These are phyloP conservation scores for Eudemis profundana DNA, from an alignment of 2,888 invertebrate genomes.

Conservation along the genomic window DNA sequence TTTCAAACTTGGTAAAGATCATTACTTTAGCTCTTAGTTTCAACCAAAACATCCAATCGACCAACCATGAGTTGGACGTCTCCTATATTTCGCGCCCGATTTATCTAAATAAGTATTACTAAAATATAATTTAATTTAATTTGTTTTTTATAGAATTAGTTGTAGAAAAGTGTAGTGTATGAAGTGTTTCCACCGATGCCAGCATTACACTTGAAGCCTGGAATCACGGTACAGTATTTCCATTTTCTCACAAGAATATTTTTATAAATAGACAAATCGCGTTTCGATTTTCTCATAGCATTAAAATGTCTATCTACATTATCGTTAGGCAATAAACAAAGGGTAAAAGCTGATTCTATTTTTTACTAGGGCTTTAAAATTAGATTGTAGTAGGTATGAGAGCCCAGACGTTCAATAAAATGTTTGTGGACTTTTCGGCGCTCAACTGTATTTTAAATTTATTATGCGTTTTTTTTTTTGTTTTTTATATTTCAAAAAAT, in stretches of 20 bases:
- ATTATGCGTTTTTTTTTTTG: too few species aligned
- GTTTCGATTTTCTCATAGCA: not conserved
- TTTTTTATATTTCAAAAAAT: too few species aligned
- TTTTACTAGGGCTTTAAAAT: constrained; percentile 33
- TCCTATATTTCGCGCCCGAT: constrained; percentile 73
- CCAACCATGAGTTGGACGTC: constrained; percentile 67
- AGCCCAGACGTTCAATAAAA: not conserved
- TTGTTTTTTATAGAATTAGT: constrained; percentile 23
- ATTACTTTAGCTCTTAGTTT: constrained; percentile 57
- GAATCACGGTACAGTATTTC: constrained; percentile 75
- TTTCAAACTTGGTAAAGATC: constrained; percentile 56
- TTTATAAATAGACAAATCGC: constrained; percentile 22
- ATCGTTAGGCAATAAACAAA: constrained; percentile 15
- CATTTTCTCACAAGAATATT: constrained; percentile 43
- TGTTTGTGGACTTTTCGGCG: too few species aligned
- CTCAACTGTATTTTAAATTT: too few species aligned
- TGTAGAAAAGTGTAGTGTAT: constrained; percentile 63
- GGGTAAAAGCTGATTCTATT: constrained; percentile 14
- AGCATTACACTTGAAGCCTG: constrained; percentile 80
- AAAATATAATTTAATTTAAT: constrained; percentile 48
- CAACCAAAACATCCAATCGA: constrained; percentile 78
- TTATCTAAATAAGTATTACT: constrained; percentile 53
- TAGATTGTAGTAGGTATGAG: constrained; percentile 20
- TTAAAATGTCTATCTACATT: not conserved
- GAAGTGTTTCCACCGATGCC: constrained; percentile 70